phyloP scores from a whole-genome alignment of 2,888 invertebrate genomes.

The Diachrysia chrysitis region DNA sequence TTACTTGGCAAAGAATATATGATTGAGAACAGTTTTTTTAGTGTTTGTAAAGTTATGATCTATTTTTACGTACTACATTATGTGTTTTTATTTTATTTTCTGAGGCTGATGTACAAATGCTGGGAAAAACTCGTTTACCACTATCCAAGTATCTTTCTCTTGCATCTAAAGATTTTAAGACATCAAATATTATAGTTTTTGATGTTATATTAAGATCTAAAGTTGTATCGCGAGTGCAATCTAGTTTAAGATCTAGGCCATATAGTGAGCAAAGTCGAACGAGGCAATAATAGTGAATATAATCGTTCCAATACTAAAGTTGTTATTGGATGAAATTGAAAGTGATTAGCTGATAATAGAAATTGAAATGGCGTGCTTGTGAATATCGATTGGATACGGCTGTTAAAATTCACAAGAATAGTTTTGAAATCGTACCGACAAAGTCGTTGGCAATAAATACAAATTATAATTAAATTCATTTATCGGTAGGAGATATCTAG shows the following conservation, averaged over 20 bases:
- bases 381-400: constrained; percentile 14
- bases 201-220: not conserved
- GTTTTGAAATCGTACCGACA: constrained; percentile 6
- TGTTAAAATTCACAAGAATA: constrained; percentile 8
- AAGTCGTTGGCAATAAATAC: not conserved
- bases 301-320: constrained; percentile 5
- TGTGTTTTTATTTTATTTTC: no score
- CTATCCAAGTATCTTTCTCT: not conserved
- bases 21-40: not conserved
- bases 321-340: constrained; percentile 22
- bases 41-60: no score
- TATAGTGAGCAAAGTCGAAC: not conserved
- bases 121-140: no score
- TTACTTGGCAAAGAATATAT: not conserved
- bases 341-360: constrained; percentile 17
- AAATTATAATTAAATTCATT: not conserved
- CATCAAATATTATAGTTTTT: not conserved
- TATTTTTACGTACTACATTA: no score
- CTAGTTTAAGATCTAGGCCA: not conserved
- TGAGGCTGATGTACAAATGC: no score
- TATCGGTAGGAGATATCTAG: no score
- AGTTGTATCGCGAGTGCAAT: not conserved
- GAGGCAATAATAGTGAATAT: not conserved
- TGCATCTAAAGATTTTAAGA: not conserved
- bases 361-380: constrained; percentile 13